Conservation (phyloP, 2,888 invertebrate genomes). For the Nebria brevicollis region DNA sequence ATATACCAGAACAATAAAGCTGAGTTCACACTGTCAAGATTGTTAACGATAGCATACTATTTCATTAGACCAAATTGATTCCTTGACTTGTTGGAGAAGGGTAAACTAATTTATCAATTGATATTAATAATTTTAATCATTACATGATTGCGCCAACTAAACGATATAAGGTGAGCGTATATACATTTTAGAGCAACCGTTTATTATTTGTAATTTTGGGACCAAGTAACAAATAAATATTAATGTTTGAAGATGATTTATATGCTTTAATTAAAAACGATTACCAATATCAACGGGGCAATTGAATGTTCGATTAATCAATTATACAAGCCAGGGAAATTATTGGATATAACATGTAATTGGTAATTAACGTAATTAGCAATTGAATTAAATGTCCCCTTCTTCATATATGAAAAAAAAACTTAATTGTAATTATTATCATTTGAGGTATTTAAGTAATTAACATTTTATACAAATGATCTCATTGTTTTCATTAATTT, state of each 20-base stretch:
- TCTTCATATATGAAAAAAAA: background rate
- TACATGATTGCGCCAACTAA: background rate
- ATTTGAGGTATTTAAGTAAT: background rate
- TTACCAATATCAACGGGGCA: conserved; percentile 20
- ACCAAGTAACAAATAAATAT: background rate
- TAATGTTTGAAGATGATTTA: background rate
- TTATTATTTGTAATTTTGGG: too few relatives aligned
- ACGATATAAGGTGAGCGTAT: background rate
- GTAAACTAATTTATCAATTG: background rate
- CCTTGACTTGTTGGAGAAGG: background rate
- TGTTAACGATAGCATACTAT: conserved; percentile 18
- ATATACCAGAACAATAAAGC: background rate
- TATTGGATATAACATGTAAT: conserved; percentile 23
- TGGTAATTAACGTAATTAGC: conserved; percentile 37
- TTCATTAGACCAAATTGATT: conserved; percentile 14
- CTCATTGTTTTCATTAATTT: background rate
- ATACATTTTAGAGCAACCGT: too few relatives aligned
- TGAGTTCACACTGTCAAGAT: conserved; percentile 2
- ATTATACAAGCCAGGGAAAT: conserved; percentile 32
- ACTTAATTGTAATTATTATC: conserved; percentile 7
- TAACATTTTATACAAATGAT: background rate
- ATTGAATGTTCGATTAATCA: conserved; percentile 39
- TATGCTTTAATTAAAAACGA: background rate
- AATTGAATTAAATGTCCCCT: conserved; percentile 11
- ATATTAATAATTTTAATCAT: background rate